phyloP scores from a whole-genome alignment of 2,797 vertebrate species.

The Channa striata region DNA sequence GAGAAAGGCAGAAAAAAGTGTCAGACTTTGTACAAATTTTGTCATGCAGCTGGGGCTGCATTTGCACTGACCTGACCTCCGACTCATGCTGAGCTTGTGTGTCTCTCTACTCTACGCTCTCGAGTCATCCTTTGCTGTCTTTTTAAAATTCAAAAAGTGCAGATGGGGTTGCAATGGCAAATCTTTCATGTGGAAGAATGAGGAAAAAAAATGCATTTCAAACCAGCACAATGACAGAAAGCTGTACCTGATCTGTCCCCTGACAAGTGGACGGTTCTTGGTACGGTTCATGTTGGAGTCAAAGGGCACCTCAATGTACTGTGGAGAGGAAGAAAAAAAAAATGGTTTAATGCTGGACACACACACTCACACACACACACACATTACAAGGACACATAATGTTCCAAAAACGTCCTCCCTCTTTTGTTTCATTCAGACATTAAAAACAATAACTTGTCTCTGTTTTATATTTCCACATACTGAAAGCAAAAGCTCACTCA shows the following conservation, averaged over 20 bases:
- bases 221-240: not conserved
- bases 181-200: not conserved
- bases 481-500: not conserved
- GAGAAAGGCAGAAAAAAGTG: no score
- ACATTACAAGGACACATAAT: not conserved
- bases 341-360: conserved; percentile 22
- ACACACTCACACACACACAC: conserved; percentile 3
- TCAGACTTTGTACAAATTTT: not conserved
- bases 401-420: not conserved
- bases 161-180: not conserved
- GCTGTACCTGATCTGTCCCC: conserved; percentile 96
- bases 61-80: not conserved
- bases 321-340: conserved; percentile 64
- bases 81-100: conserved; percentile 11
- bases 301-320: conserved; percentile 99
- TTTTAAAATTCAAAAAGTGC: not conserved
- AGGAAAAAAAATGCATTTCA: no score
- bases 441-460: no score
- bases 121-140: not conserved
- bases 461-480: not conserved
- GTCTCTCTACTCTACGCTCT: not conserved
- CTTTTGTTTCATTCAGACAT: no score
- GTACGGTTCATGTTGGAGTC: conserved; percentile 99
- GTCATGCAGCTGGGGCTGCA: not conserved
- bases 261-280: conserved; percentile 96